Evolutionary conservation across 2,888 invertebrate genomes (phyloP).

Genomic region (Torymus texanus): DNA sequence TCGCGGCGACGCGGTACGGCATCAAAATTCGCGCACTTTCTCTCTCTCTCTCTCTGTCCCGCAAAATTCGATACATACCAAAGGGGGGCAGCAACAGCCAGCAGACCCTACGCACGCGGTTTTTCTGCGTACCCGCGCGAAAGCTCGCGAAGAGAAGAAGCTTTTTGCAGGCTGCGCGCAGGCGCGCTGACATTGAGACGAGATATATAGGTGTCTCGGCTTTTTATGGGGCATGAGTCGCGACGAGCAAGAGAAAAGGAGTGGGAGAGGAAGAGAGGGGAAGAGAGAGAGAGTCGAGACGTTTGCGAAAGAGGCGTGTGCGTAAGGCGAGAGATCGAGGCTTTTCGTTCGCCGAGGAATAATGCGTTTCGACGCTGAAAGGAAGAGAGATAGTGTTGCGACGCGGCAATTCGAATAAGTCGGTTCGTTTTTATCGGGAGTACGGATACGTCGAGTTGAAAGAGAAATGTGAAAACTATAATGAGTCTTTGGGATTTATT

Average conservation of each 20-base stretch:
- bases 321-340: not conserved
- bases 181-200: constrained; percentile 34
- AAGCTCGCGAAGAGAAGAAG: constrained; percentile 11
- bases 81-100: too few species aligned
- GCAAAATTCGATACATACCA: constrained; percentile 39
- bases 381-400: too few species aligned
- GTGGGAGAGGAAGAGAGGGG: not conserved
- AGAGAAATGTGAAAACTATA: too few species aligned
- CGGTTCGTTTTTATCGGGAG: too few species aligned
- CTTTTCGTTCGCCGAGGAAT: not conserved
- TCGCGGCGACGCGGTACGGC: not conserved
- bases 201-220: not conserved
- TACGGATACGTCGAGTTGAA: too few species aligned
- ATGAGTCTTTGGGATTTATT: too few species aligned
- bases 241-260: too few species aligned
- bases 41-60: not conserved
- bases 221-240: constrained; percentile 5
- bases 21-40: constrained; percentile 25
- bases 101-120: constrained; percentile 3
- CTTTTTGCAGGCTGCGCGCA: constrained; percentile 22
- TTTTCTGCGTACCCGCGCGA: constrained; percentile 11
- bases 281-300: too few species aligned
- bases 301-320: too few species aligned
- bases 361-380: not conserved
- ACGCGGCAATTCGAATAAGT: too few species aligned